Base-by-base conservation (phyloP, 23 tunicate species). In the Styela clava region DNA sequence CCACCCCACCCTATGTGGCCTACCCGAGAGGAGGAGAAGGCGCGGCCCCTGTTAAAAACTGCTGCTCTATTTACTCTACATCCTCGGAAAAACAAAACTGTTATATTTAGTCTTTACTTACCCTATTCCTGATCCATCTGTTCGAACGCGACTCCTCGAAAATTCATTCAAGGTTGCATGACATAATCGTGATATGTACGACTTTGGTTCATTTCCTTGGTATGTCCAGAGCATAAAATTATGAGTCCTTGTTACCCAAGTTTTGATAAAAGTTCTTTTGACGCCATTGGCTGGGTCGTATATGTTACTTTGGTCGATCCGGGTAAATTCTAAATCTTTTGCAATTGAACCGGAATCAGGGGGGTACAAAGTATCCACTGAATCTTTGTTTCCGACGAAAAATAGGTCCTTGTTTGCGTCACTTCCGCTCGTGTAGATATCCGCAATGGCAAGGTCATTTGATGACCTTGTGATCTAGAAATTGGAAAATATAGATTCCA, bases 141-240 rank as follows among this genome's bases (percentile, higher is more conserved):
- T 1, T 22, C 24, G 30, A 24, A 67, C 0, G 22, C 16, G 31
- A 1, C 31, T 29, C 22, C 2, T 1, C 24, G 71, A 18, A 25
- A 25, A 67, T 18, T 1, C 71, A 24, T 76, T 76, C 30, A 52
- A 44, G 18, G 64, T 33, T 22, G 81, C 37, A 27, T 76, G 81
- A 44, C 81, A 76, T 5, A 44, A 44, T 76, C 81, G 18, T 16
- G 65, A 51, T 56, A 76, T 22, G 26, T 76, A 33, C 0, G 81
- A 33, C 71, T 25, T 27, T 0, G 71, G 56, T 29, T 2, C 35
- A 22, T 16, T n/a, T 33, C 35, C 37, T 72, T 2, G 20, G 25
- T 0, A 24, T 21, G 52, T 26, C 81, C 81, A 76, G 16, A 76
- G 31, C 81, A 76, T 76, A 44, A 44, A 76, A 44, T 52, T 56